Evolutionary conservation across 1,140 invertebrate species (phyloP).

Genomic region (Drosophila ficusphila): DNA sequence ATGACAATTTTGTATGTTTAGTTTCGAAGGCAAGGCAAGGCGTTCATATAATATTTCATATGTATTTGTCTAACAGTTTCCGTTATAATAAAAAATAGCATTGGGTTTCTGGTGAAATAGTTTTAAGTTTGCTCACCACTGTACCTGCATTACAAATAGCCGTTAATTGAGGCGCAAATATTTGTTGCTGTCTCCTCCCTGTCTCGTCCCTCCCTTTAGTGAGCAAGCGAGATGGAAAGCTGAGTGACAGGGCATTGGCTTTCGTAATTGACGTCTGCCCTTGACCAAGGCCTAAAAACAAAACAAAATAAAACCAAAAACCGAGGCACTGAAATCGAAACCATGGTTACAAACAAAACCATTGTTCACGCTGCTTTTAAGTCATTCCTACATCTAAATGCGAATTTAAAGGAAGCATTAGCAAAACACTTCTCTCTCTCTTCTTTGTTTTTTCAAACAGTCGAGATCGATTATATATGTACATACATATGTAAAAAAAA

Average conservation of each 20-base stretch:
- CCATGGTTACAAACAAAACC: constrained; percentile 16
- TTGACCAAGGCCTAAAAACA: constrained; percentile 43
- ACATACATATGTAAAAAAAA: too few species aligned
- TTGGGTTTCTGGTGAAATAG: background rate
- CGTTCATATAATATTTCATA: too few species aligned
- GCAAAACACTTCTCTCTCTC: too few species aligned
- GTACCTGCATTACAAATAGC: constrained; percentile 32
- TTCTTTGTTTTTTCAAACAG: too few species aligned
- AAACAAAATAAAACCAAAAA: constrained; percentile 17
- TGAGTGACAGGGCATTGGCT: constrained; percentile 33
- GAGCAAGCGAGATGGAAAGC: background rate
- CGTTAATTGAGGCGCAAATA: constrained; percentile 53
- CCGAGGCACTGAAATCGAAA: constrained; percentile 2
- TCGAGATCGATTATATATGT: too few species aligned
- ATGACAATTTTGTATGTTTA: too few species aligned
- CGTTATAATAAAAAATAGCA: too few species aligned
- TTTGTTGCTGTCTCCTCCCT: constrained; percentile 14
- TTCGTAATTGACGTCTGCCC: constrained; percentile 41
- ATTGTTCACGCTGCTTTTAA: constrained; percentile 4
- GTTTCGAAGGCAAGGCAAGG: too few species aligned
- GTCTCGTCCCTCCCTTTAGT: background rate
- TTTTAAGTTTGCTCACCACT: background rate
- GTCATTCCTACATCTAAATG: background rate
- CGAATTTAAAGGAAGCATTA: too few species aligned
- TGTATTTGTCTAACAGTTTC: background rate